Conservation (phyloP, 2,797 vertebrate species). For the Thaleichthys pacificus region DNA sequence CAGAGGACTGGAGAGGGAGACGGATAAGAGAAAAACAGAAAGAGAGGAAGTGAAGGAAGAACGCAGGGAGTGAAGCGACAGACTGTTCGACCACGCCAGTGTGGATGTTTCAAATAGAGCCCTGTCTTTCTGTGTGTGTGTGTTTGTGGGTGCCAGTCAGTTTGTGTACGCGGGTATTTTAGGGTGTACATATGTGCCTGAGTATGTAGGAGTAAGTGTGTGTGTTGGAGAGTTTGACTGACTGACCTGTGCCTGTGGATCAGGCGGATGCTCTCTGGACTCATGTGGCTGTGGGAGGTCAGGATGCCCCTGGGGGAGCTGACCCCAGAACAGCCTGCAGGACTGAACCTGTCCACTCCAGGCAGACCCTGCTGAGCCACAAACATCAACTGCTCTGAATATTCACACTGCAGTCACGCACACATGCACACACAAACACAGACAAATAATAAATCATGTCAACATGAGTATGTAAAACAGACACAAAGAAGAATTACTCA, state of each 20-base stretch:
- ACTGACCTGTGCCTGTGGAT: constrained; percentile 92
- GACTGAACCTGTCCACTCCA: constrained; percentile 87
- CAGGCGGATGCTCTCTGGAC: constrained; percentile 91
- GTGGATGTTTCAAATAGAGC: not conserved
- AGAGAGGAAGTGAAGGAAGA: not conserved
- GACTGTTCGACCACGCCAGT: not conserved
- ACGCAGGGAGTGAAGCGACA: not conserved
- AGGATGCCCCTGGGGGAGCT: constrained; percentile 87
- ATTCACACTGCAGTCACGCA: constrained; percentile 54
- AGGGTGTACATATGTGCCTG: not conserved
- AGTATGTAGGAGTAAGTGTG: not conserved
- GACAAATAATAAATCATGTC: not conserved
- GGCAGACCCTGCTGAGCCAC: constrained; percentile 87
- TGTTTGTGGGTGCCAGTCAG: not conserved
- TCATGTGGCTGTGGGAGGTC: constrained; percentile 91
- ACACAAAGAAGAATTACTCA: constrained; percentile 68
- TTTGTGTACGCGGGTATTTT: constrained; percentile 7
- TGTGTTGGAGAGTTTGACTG: not conserved
- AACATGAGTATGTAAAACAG: not conserved
- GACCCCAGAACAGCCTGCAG: constrained; percentile 80
- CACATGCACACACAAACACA: not conserved
- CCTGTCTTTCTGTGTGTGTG: not conserved
- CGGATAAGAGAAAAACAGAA: constrained; percentile 13
- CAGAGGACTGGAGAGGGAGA: constrained; percentile 81
- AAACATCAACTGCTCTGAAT: constrained; percentile 74